phyloP scores from a whole-genome alignment of 2,113 vertebrate genomes.

The Platichthys flesus region DNA sequence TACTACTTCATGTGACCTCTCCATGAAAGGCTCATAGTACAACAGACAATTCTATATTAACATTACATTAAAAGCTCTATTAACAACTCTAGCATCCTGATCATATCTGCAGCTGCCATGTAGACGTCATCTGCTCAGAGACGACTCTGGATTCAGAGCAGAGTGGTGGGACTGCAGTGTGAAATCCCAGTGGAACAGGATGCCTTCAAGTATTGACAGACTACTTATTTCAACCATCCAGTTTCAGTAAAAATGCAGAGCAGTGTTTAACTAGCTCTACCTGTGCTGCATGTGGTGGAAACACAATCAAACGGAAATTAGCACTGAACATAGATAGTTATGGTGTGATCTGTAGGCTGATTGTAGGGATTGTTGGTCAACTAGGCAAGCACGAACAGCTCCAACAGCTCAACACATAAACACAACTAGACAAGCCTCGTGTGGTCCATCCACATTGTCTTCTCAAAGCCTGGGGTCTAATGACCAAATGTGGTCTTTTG shows the following conservation, averaged over 20 bases:
- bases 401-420: background rate
- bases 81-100: background rate
- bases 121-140: background rate
- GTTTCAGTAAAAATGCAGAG: background rate
- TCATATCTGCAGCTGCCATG: constrained; percentile 5
- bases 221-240: background rate
- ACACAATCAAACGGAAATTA: background rate
- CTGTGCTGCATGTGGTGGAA: background rate
- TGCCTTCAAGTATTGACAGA: background rate
- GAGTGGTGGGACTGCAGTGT: background rate
- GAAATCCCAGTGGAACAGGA: background rate
- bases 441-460: constrained; percentile 40
- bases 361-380: background rate
- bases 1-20: background rate
- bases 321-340: background rate
- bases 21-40: background rate
- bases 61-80: background rate
- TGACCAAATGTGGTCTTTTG: constrained; percentile 81
- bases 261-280: background rate
- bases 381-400: background rate
- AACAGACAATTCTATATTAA: background rate
- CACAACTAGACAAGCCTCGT: constrained; percentile 25
- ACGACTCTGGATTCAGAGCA: too few species aligned
- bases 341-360: background rate
- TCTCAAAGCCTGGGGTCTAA: constrained; percentile 66